Base-by-base conservation (phyloP, 2,113 vertebrate species). In the Orcinus orca region DNA sequence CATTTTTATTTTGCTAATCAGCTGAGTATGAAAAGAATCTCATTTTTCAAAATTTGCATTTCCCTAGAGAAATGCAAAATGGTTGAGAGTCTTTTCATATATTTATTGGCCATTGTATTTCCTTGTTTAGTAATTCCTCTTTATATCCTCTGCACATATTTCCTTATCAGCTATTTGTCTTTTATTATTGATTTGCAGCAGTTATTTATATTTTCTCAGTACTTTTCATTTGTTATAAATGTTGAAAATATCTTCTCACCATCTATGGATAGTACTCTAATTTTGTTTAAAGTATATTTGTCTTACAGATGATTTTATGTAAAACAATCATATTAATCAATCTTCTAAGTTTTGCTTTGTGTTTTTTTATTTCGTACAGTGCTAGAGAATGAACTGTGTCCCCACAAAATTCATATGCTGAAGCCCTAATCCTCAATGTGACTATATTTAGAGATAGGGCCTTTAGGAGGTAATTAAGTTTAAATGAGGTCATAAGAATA, bases 21-120 rank as follows among this genome's bases (percentile, higher is more conserved):
- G 47, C 17, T 96, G 70, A 10, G 47, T 86, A 86, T 63, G 55
- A 85, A 97, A 95, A 95, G 29, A 89, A 95, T 94, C 29, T 93
- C 2, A 63, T 73, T 93, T 94, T 95, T 94, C 25, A 95, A 82
- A 90, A 95, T 89, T 93, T 97, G 71, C 71, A 93, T 91, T 95
- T 97, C 79, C 82, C 55, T 88, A 86, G 50, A 82, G 71, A 97
- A 93, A 97, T 97, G 20, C n/a, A 95, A 93, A 94, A 91, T 36
- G 41, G 8, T 23, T 92, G 38, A 65, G 17, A 68, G 17, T n/a
- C 58, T 92, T 96, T 97, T 98, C 82, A 98, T 81, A 88, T 90
- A 62, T 95, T 96, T 92, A 93, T 93, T 76, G 63, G 21, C 5
- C 77, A 92, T 71, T 94, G 47, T 65, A 18, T 88, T 94, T 79